These are phyloP conservation scores for Chloroclysta siterata DNA, from an alignment of 2,888 invertebrate genomes.

Conservation along the genomic window DNA sequence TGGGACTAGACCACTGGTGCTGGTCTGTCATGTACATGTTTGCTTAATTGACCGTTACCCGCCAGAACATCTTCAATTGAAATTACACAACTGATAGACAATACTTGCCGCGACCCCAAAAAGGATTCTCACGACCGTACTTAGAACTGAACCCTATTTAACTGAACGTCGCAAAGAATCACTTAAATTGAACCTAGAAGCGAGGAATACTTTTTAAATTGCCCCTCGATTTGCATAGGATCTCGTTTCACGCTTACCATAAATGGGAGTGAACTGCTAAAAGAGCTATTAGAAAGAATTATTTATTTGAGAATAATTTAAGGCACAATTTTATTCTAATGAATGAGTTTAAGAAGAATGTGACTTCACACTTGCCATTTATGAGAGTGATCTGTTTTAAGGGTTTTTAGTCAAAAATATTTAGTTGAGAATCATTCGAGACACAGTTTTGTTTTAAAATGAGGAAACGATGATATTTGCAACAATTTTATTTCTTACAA, in stretches of 20 bases:
- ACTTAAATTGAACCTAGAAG: slow-evolving; percentile 25
- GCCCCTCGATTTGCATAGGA: slow-evolving; percentile 27
- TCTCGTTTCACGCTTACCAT: slow-evolving; percentile 29
- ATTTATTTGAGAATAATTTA: neutral
- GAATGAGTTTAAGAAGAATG: neutral
- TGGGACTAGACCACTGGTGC: no score
- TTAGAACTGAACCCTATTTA: neutral
- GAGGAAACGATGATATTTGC: no score
- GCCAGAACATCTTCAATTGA: neutral
- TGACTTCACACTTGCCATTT: no score
- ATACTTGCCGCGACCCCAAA: slow-evolving; percentile 12
- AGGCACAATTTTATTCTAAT: neutral
- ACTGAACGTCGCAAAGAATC: slow-evolving; percentile 14
- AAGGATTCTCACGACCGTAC: slow-evolving; percentile 21
- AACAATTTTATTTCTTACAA: no score
- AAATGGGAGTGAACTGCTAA: slow-evolving; percentile 21
- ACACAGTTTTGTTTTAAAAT: no score
- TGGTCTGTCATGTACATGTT: neutral
- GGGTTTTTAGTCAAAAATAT: no score
- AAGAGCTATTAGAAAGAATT: slow-evolving; percentile 8
- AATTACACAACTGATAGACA: slow-evolving; percentile 21
- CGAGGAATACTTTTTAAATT: slow-evolving; percentile 29
- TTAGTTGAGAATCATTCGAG: no score
- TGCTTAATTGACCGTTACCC: neutral
- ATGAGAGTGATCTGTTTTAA: no score